Base-by-base conservation (phyloP, 2,888 invertebrate genomes). In the Ormia ochracea region DNA sequence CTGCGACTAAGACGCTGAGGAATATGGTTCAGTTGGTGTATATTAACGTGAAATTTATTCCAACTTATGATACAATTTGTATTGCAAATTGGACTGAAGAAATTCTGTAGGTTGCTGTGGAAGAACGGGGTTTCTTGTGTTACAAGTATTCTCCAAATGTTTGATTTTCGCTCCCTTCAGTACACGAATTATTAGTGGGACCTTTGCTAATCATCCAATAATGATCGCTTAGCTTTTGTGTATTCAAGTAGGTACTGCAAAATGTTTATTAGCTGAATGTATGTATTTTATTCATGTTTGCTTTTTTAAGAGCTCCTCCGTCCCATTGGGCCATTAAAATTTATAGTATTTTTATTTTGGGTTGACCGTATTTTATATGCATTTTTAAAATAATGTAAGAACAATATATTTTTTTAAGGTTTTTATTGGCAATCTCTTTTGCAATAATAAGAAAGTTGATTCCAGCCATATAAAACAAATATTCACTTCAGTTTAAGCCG, bases 11-110 rank as follows among this genome's bases (percentile, higher is more conserved):
- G 63, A 48, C 48, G 28, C 56, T 73, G 43, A 56, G 19, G 66
- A 45, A 48, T 36, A 56, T n/a, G 41, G 17, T 63, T 61, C 36
- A 48, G 23, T 69, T 45, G 48, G 52, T 63, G 58, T 69, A 73
- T 74, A 74, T 65, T 77, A 69, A 74, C 69, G 63, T 48, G 69
- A 73, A 73, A 65, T 74, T 73, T 77, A 65, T 33, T 76, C 65
- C 69, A 81, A 74, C 77, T 81, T 77, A 73, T 73, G 77, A 50
- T 77, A 74, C 69, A 81, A 54, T 73, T 77, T 74, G 26, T 69
- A 36, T 17, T 68, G 36, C 48, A 61, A 66, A 80, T 76, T 50
- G 38, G 21, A 21, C 28, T 38, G 17, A 58, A 59, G 19, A 41
- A 17, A 21, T 59, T 50, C 31, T 31, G 50, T 38, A 38, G 21